phyloP scores from a whole-genome alignment of 2,797 vertebrate species.

The Micromesistius poutassou region DNA sequence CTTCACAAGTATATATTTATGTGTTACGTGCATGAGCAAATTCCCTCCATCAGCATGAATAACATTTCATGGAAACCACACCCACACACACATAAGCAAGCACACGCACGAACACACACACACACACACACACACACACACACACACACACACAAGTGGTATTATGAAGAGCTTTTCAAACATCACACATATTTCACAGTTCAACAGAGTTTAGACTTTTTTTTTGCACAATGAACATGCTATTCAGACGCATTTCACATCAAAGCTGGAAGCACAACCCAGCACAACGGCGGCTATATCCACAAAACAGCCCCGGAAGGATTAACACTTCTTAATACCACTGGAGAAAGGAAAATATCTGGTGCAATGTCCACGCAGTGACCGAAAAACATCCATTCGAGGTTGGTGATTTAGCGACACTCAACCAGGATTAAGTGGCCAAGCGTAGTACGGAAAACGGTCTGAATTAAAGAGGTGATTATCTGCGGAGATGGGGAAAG shows the following conservation, averaged over 20 bases:
- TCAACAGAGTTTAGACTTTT: too few relatives aligned
- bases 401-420: background rate
- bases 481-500: background rate
- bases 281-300: background rate
- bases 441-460: background rate
- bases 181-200: background rate
- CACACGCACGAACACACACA: constrained; percentile 11
- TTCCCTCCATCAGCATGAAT: background rate
- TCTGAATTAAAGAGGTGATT: background rate
- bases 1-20: background rate
- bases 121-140: background rate
- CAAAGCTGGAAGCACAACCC: too few relatives aligned
- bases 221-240: too few relatives aligned
- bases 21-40: background rate
- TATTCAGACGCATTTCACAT: too few relatives aligned
- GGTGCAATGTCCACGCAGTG: background rate
- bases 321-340: background rate
- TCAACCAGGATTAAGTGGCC: background rate
- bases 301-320: background rate
- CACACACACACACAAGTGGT: background rate
- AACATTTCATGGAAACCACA: too few relatives aligned
- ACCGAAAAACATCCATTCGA: background rate
- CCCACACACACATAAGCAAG: background rate
- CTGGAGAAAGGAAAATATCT: background rate
- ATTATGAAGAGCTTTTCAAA: background rate